Evolutionary conservation across 2,797 vertebrate species (phyloP).

Genomic region (Zalophus californianus): DNA sequence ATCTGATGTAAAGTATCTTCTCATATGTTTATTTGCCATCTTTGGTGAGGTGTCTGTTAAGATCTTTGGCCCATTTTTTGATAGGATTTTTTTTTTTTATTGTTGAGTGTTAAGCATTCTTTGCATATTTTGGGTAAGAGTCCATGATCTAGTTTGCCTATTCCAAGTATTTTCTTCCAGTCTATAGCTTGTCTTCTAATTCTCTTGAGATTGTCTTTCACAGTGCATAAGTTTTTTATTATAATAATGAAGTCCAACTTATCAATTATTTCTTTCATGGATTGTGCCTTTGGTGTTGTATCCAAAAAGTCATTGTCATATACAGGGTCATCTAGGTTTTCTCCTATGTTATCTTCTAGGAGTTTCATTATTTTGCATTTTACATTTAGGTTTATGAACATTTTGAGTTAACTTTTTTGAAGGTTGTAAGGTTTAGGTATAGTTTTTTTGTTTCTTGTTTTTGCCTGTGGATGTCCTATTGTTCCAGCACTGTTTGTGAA

Average conservation of each 20-base stretch:
- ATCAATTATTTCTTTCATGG: not conserved
- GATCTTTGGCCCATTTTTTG: not conserved
- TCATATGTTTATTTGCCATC: no score
- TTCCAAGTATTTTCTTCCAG: not conserved
- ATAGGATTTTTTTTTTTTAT: not conserved
- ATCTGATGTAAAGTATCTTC: no score
- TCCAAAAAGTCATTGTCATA: not conserved
- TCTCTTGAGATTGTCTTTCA: not conserved
- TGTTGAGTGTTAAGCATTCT: not conserved
- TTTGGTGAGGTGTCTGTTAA: no score
- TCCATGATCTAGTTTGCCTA: not conserved
- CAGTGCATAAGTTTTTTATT: not conserved
- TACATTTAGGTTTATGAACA: not conserved
- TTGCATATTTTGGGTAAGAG: not conserved
- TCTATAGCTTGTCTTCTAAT: not conserved
- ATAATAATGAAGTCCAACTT: not conserved
- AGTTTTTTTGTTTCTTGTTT: not conserved
- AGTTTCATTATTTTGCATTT: not conserved
- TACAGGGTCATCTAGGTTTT: not conserved
- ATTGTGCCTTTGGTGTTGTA: not conserved
- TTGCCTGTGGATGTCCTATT: not conserved
- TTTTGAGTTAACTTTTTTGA: not conserved
- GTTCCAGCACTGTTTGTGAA: not conserved
- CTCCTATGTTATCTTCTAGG: not conserved
- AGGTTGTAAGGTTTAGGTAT: not conserved